Evolutionary conservation across 2,888 invertebrate species (phyloP).

Genomic region (Dicyrtomina minuta): DNA sequence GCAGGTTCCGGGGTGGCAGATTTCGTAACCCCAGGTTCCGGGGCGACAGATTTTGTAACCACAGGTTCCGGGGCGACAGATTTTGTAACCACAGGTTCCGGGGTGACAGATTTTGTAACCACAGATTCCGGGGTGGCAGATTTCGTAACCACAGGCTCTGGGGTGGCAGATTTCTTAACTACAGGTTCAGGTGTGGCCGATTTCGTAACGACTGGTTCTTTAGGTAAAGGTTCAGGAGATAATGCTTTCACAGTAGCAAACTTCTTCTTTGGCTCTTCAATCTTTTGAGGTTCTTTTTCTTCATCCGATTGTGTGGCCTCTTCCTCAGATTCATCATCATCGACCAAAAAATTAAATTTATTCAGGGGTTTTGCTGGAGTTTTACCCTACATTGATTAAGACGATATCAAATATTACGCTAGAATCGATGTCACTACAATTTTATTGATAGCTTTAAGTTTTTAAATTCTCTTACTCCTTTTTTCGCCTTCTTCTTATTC

Average conservation of each 20-base stretch:
- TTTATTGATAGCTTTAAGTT: too few species aligned
- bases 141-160: neutral
- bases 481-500: neutral
- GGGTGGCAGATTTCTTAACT: neutral
- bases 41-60: neutral
- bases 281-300: slow-evolving; percentile 43
- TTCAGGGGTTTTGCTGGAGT: neutral
- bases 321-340: slow-evolving; percentile 23
- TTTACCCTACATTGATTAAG: neutral
- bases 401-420: too few species aligned
- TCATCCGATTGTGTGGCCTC: slow-evolving; percentile 20
- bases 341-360: slow-evolving; percentile 2
- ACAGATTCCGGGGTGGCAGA: neutral
- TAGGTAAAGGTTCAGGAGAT: slow-evolving; percentile 1
- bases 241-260: neutral
- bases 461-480: neutral
- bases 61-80: neutral
- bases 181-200: neutral
- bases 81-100: slow-evolving; percentile 30
- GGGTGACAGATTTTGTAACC: neutral
- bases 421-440: too few species aligned
- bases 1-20: neutral
- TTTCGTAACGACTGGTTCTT: slow-evolving; percentile 37
- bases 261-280: slow-evolving; percentile 30
- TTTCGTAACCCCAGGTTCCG: neutral